Evolutionary conservation across 2,888 invertebrate species (phyloP).

Genomic region (Pachydiplax longipennis): DNA sequence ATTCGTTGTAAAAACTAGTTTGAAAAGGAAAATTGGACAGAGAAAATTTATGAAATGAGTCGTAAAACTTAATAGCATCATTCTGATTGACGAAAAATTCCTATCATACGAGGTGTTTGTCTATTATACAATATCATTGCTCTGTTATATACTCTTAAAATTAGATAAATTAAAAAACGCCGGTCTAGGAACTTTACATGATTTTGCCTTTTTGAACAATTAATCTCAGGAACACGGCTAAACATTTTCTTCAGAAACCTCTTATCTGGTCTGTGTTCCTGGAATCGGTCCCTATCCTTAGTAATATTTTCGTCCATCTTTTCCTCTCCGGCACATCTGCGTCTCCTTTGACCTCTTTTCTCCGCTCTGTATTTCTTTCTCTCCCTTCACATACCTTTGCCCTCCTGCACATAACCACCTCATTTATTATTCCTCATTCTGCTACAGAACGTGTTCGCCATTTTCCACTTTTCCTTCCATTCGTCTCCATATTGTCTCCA

Average conservation of each 20-base stretch:
- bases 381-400: not conserved
- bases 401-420: not conserved
- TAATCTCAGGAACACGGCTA: no score
- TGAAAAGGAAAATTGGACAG: no score
- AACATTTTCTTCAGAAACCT: not conserved
- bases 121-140: no score
- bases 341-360: not conserved
- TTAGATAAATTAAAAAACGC: no score
- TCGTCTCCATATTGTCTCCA: not conserved
- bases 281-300: not conserved
- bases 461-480: not conserved
- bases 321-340: not conserved
- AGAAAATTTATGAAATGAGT: no score
- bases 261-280: not conserved
- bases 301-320: not conserved
- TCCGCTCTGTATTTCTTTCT: not conserved
- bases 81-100: no score
- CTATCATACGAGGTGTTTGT: no score
- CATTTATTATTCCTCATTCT: constrained; percentile 28
- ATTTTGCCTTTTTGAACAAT: no score
- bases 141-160: no score
- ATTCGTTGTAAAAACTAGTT: no score
- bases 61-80: no score
- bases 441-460: not conserved
- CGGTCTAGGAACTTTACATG: no score